A percentile compares a stretch with the other conserved stretches of the same genome.
Evolutionary conservation across 2,888 invertebrate genomes (phyloP).

Genomic region (Sphaerophoria rueppellii): DNA sequence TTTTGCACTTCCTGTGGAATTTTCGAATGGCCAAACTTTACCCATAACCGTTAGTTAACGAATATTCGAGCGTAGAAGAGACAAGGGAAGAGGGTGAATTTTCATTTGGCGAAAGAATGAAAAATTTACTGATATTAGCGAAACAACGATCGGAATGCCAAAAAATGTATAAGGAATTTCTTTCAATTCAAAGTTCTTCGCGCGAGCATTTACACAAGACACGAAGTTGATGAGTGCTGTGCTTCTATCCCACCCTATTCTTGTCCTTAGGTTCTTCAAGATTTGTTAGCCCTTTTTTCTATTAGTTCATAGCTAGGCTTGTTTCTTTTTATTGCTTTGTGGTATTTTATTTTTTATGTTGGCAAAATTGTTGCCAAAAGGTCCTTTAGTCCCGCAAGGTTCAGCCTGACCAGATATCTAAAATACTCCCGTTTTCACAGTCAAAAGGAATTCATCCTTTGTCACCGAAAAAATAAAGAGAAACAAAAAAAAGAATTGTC

Average conservation of each 20-base stretch:
- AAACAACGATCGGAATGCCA: slow-evolving; percentile 69
- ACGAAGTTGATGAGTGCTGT: slow-evolving; percentile 27
- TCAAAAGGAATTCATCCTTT: slow-evolving; percentile 63
- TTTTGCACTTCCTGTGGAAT: slow-evolving; percentile 39
- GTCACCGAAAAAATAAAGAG: slow-evolving; percentile 48
- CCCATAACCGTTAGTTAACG: slow-evolving; percentile 67
- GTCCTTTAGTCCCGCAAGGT: slow-evolving; percentile 15
- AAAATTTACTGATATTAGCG: slow-evolving; percentile 68
- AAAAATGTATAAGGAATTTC: slow-evolving; percentile 52
- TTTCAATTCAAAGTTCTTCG: slow-evolving; percentile 67
- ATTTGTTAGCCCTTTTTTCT: neutral
- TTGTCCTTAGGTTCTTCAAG: slow-evolving; percentile 4
- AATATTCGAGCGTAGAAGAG: slow-evolving; percentile 6
- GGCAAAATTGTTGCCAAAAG: slow-evolving; percentile 60
- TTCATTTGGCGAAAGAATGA: slow-evolving; percentile 58
- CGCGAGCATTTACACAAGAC: slow-evolving; percentile 50
- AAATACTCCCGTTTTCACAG: neutral
- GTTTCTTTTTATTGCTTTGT: neutral
- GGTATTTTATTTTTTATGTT: slow-evolving; percentile 9
- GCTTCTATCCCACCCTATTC: neutral
- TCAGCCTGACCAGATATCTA: neutral
- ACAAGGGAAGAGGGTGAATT: slow-evolving; percentile 17
- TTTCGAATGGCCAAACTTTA: slow-evolving; percentile 66
- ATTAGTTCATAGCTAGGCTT: neutral
- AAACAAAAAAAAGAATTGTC: slow-evolving; percentile 33